Conservation (phyloP, 2,888 invertebrate genomes). For the Rhaphigaster nebulosa region DNA sequence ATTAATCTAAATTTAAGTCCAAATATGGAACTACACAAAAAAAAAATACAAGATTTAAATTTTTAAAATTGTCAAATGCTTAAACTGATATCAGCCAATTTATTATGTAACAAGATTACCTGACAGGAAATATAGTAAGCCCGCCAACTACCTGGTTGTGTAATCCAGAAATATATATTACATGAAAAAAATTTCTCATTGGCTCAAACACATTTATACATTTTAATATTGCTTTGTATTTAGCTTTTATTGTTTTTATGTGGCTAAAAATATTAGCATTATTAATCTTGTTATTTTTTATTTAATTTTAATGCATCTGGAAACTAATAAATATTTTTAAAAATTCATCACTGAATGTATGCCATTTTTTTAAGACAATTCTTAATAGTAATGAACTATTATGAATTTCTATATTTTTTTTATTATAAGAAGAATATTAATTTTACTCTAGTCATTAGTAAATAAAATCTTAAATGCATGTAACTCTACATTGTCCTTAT, state of each 20-base stretch:
- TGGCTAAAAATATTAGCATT: neutral
- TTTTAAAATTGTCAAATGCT: too few species aligned
- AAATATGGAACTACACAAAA: too few species aligned
- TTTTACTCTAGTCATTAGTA: neutral
- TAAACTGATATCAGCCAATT: too few species aligned
- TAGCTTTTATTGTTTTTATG: neutral
- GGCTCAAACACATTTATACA: neutral
- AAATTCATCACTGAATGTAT: neutral
- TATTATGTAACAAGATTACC: too few species aligned
- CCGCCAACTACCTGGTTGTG: too few species aligned
- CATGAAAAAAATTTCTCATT: too few species aligned
- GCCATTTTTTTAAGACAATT: neutral
- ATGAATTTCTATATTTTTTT: neutral
- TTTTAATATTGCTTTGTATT: neutral
- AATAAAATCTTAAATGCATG: neutral
- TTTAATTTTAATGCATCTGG: neutral
- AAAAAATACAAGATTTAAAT: too few species aligned
- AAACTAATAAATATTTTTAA: neutral
- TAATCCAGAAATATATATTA: too few species aligned
- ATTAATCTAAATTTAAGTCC: too few species aligned
- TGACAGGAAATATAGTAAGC: too few species aligned
- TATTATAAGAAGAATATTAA: neutral
- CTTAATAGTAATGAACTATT: neutral
- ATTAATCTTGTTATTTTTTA: neutral
- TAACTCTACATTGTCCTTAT: neutral